phyloP scores from a whole-genome alignment of 2,797 vertebrate species.

The Platyrinchus mystaceus region DNA sequence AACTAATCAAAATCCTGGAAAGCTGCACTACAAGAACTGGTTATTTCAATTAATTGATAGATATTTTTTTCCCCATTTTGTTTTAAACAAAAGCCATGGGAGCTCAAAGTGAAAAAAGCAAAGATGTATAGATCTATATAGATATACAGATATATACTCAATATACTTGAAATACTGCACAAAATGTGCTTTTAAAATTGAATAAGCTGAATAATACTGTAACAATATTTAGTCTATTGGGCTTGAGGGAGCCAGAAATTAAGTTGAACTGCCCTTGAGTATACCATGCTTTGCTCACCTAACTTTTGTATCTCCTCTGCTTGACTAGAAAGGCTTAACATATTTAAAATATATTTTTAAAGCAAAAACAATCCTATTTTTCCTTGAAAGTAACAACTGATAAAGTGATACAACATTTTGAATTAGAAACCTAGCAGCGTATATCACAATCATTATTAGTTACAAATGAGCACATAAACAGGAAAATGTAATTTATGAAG shows the following conservation, averaged over 20 bases:
- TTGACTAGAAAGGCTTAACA: background rate
- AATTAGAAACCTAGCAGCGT: background rate
- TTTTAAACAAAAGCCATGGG: background rate
- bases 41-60: background rate
- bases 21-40: background rate
- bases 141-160: background rate
- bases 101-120: background rate
- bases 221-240: background rate
- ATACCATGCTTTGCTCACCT: background rate
- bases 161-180: background rate
- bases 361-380: background rate
- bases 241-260: background rate
- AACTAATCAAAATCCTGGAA: background rate
- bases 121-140: background rate
- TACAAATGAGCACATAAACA: background rate
- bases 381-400: background rate
- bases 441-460: background rate
- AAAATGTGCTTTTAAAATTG: background rate
- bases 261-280: background rate
- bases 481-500: background rate
- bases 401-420: background rate
- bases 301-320: background rate
- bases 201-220: background rate
- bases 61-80: background rate
- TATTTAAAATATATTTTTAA: background rate